These are phyloP conservation scores for Spongia lamella DNA, from an alignment of 37 sponge, comb jelly and placozoan species.

Conservation along the genomic window DNA sequence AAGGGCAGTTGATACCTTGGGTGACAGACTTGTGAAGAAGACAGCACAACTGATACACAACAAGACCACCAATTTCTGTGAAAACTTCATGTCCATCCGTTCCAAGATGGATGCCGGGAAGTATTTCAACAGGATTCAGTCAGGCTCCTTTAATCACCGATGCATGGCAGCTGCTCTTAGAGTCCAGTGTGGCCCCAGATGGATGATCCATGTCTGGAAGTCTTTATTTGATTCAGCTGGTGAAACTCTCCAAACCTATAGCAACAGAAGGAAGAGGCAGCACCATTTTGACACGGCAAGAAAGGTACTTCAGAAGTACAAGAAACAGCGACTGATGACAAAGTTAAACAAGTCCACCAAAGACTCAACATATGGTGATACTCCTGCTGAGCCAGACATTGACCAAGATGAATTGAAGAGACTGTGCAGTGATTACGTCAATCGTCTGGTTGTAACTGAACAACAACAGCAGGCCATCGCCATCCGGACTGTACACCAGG, in stretches of 20 bases:
- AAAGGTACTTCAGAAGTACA: not conserved
- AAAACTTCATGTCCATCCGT: slow-evolving; percentile 27
- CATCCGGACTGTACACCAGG: no score
- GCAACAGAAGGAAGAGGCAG: not conserved
- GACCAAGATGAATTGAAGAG: not conserved
- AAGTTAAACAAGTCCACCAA: not conserved
- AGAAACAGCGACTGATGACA: not conserved
- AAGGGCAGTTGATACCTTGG: not conserved
- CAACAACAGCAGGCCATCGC: no score
- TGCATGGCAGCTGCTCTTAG: slow-evolving; percentile 35
- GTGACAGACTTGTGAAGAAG: slow-evolving; percentile 22
- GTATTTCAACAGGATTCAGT: slow-evolving; percentile 28
- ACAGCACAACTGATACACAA: slow-evolving; percentile 23
- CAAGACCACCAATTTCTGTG: slow-evolving; percentile 34
- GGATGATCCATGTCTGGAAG: not conserved
- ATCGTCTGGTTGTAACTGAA: no score
- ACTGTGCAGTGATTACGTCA: slow-evolving; percentile 18
- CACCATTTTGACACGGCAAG: not conserved
- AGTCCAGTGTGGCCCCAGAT: slow-evolving; percentile 23
- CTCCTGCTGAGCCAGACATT: slow-evolving; percentile 17
- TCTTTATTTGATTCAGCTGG: not conserved
- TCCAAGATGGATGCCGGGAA: slow-evolving; percentile 27
- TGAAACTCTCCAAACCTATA: not conserved
- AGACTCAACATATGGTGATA: slow-evolving; percentile 11
- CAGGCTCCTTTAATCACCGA: slow-evolving; percentile 19